A percentile compares a stretch with the other conserved stretches of the same genome.
These are phyloP conservation scores for Papilio helenus DNA, from an alignment of 1,140 invertebrate species.

Conservation along the genomic window DNA sequence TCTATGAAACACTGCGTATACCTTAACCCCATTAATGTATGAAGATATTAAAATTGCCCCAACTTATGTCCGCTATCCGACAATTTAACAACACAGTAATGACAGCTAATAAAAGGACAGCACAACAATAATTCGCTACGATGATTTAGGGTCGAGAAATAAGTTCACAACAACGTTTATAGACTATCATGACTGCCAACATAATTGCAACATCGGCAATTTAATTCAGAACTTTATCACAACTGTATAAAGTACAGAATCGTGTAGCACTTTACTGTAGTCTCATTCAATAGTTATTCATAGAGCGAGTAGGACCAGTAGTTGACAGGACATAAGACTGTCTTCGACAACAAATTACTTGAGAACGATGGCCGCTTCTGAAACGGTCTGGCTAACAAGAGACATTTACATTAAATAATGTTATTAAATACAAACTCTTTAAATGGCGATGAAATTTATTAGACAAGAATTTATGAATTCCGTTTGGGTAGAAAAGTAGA, in stretches of 20 bases:
- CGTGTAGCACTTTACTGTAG: background rate
- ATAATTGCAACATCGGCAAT: constrained; percentile 18
- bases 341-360: constrained; percentile 22
- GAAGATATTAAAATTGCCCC: constrained; percentile 44
- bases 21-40: background rate
- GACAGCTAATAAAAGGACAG: constrained; percentile 50
- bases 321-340: constrained; percentile 22
- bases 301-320: constrained; percentile 6
- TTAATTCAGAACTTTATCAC: constrained; percentile 43
- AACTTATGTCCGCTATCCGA: constrained; percentile 41
- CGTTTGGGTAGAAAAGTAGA: no score
- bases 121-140: constrained; percentile 47
- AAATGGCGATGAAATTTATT: background rate
- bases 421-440: background rate
- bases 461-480: background rate
- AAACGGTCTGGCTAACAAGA: constrained; percentile 3
- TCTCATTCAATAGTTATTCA: background rate
- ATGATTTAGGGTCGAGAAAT: constrained; percentile 57
- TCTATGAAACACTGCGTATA: background rate
- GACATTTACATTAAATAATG: constrained; percentile 1
- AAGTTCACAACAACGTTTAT: constrained; percentile 50
- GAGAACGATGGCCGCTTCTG: background rate
- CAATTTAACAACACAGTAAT: constrained; percentile 46
- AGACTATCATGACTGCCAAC: constrained; percentile 35
- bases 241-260: constrained; percentile 36